Evolutionary conservation across 1,140 invertebrate species (phyloP), one percentile per base, ranked within the genome.

Genomic region (Olivierus martensii): DNA sequence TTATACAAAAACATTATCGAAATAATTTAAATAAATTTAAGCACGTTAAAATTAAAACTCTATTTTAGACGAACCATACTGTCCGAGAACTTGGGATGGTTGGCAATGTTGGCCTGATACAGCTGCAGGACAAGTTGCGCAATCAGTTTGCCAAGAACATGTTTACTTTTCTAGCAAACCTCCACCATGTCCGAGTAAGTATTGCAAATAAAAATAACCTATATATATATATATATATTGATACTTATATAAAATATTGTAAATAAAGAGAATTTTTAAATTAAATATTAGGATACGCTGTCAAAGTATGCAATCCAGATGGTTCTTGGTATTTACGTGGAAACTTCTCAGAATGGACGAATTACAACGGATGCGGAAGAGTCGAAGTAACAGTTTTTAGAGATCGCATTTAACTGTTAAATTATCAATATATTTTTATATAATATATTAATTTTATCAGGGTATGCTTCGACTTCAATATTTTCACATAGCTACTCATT

Each of bases 51-150:
- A n/a, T n/a, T n/a, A n/a, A n/a, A n/a, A n/a, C n/a, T 28, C 9
- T 28, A 28, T 28, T 28, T 28, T 28, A 28, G 28, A 28, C 4
- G 9, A 28, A 28, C 9, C 9, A 28, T 19, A 41, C 2, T 55
- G 53, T 61, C 69, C 69, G 1, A 51, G 63, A 11, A 71, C 68
- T 0, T 74, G 72, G 72, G 72, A 73, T 53, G 71, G 71, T 3
- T 73, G 71, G 71, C 62, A 65, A 38, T 74, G 72, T 52, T 73
- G 69, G 65, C 46, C 55, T 10, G 47, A 61, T 11, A 61, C 63
- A 17, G 52, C 47, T 14, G 61, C 61, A 14, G 58, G 57, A 14
- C 28, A 55, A 53, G 46, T 55, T 7, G 58, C 62, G 1, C 19
- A 62, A 22, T 53, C 36, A 5, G 44, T 55, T 15, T 73, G 71